Base-by-base conservation (phyloP, 2,888 invertebrate species). In the Tipula confusa region DNA sequence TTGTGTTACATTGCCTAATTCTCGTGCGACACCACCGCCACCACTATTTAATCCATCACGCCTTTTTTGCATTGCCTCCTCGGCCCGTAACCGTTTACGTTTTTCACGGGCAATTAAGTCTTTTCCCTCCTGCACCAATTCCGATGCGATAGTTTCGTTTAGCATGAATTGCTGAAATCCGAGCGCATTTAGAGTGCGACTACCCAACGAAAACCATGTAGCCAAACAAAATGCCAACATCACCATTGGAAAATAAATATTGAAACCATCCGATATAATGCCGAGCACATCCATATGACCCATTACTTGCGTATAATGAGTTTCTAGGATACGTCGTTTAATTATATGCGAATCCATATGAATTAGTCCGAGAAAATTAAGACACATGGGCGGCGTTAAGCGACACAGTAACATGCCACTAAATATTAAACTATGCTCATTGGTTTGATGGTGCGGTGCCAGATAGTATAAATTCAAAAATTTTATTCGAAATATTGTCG, bases 241-340 rank as follows among this genome's bases (percentile, higher is more conserved):
- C 84, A 96, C 93, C 93, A 99, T 98, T 0, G 99, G 99, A 89
- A 99, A 98, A 90, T 99, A 99, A 84, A 99, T 95, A 90, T 99
- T 99, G 91, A 99, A 99, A 7, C 99, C 99, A 89, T 98, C 96
- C 0, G 98, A 96, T 86, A 99, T 96, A 85, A 99, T 96, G 31
- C 96, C 95, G 84, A 99, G 94, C 0, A 99, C 98, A 89, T 99
- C 98, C 98, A 99, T 97, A 89, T 99, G 99, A 0, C 99, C 99
- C 99, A 99, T 99, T 86, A 98, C 96, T 93, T 96, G 95, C 0
- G 99, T 99, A 87, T 99, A 99, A 86, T 96, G 94, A 0, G 99
- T 99, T 90, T 96, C 98, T 90, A 94, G 91, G 79, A 95, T 92
- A 85, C 93, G 93, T 86, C 92, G 92, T 86, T 94, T 94, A 84